phyloP scores from a whole-genome alignment of 2,797 vertebrate species.

The Pangasius sanitwongsei region DNA sequence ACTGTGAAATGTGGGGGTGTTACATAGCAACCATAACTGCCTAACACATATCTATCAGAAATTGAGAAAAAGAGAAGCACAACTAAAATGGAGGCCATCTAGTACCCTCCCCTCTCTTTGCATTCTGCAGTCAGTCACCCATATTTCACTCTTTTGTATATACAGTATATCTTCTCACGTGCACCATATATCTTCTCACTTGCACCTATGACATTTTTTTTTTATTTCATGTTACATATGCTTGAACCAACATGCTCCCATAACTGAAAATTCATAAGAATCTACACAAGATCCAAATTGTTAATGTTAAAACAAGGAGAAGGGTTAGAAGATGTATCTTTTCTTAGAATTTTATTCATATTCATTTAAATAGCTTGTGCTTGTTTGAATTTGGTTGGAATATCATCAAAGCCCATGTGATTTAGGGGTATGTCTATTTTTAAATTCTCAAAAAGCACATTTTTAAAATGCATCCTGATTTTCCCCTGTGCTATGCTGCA shows the following conservation, averaged over 20 bases:
- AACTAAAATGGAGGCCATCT: conserved; percentile 55
- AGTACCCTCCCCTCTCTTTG: neutral
- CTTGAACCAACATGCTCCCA: neutral
- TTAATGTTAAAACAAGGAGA: neutral
- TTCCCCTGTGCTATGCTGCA: neutral
- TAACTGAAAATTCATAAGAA: neutral
- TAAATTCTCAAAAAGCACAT: neutral
- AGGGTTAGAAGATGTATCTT: neutral
- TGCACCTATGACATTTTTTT: neutral
- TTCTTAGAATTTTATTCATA: neutral
- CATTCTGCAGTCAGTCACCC: neutral
- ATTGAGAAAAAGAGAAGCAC: conserved; percentile 6
- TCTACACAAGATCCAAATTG: neutral
- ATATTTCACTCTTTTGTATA: neutral
- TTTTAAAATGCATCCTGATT: neutral
- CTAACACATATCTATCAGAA: conserved; percentile 43
- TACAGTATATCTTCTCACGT: neutral
- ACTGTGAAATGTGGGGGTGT: conserved; percentile 7
- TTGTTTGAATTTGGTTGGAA: neutral
- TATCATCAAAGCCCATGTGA: neutral
- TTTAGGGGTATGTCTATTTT: neutral
- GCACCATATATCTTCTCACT: neutral
- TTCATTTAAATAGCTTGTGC: neutral
- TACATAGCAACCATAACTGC: conserved; percentile 44
- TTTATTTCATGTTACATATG: neutral